Conservation (phyloP, 2,797 vertebrate genomes). For the Typhlichthys subterraneus region DNA sequence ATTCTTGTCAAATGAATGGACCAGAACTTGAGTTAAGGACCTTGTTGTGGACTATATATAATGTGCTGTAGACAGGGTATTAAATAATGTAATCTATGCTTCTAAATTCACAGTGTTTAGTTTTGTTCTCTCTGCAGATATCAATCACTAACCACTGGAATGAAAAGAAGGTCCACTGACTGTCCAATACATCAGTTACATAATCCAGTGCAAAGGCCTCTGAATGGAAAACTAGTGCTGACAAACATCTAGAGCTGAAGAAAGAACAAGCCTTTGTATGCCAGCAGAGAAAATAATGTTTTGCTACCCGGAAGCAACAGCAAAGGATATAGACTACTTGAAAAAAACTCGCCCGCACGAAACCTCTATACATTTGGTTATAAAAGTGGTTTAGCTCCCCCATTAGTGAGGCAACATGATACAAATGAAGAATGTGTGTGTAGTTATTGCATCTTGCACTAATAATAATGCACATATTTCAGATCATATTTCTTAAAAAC, state of each 20-base stretch:
- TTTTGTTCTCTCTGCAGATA: slow-evolving; percentile 19
- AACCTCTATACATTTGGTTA: no score
- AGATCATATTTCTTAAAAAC: slow-evolving; percentile 66
- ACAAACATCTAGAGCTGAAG: not conserved
- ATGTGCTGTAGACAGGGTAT: no score
- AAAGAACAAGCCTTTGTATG: no score
- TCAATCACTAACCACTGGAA: slow-evolving; percentile 26
- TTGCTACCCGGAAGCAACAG: no score
- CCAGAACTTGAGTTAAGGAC: no score
- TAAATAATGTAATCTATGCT: slow-evolving; percentile 16
- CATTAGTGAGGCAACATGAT: no score
- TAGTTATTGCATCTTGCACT: not conserved
- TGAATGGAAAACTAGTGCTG: slow-evolving; percentile 23
- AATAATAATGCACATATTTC: slow-evolving; percentile 9
- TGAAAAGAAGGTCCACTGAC: slow-evolving; percentile 19
- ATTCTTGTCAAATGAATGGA: no score
- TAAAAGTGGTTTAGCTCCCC: no score
- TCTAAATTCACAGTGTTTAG: slow-evolving; percentile 20
- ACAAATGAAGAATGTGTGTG: not conserved
- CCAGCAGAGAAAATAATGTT: no score
- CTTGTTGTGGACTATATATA: no score
- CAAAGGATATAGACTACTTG: no score
- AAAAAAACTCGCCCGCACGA: no score
- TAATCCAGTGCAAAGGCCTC: slow-evolving; percentile 8
- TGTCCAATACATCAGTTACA: slow-evolving; percentile 12